Base-by-base conservation (phyloP, 2,888 invertebrate genomes). In the Timema podura region DNA sequence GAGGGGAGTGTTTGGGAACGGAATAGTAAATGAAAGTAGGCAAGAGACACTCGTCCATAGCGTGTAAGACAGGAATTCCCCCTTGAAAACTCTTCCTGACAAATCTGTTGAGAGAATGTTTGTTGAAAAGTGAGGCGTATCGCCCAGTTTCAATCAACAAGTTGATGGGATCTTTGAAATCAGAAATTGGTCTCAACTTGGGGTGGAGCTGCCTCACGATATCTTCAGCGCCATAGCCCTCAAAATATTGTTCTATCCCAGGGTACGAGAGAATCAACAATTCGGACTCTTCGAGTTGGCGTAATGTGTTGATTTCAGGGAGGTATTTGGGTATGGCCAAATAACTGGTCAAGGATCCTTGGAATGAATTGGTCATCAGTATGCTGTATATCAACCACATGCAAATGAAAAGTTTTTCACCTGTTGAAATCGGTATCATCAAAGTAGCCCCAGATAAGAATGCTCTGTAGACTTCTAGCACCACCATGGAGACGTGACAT, bases 1-100 rank as follows among this genome's bases (percentile, higher is more conserved):
- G 82, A 3, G 83, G 82, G 5, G 83, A 83, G 47, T 82, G 79
- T 66, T 77, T 78, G 0, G 81, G 81, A 6, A 84, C 77, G 49
- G 84, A 78, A 74, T 82, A 85, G 0, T 82, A 76, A 6, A 85
- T 74, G 71, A 81, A 80, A 75, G 80, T 82, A 2, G 78, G 77
- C 51, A 79, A 76, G 0, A 83, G 83, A 74, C 85, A 85, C 67
- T 85, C 82, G 0, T 77, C 71, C 5, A 82, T 79, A 0, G 84
- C 77, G 74, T 85, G 83, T 13, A 85, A 71, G 47, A 81, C 69
- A 8, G 79, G 78, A 13, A 16, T 16, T 46, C 76, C 73, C 30
- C 82, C 81, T 54, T 9, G 5, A 9, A 9, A 16, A 1, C n/a
- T 9, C 30, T 13, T 8, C 8, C 15, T 15, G n/a, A 57, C 9